A percentile compares a stretch with the other conserved stretches of the same genome.
phyloP scores from a whole-genome alignment of 2,888 invertebrate genomes.

The Dryadula phaetusa region DNA sequence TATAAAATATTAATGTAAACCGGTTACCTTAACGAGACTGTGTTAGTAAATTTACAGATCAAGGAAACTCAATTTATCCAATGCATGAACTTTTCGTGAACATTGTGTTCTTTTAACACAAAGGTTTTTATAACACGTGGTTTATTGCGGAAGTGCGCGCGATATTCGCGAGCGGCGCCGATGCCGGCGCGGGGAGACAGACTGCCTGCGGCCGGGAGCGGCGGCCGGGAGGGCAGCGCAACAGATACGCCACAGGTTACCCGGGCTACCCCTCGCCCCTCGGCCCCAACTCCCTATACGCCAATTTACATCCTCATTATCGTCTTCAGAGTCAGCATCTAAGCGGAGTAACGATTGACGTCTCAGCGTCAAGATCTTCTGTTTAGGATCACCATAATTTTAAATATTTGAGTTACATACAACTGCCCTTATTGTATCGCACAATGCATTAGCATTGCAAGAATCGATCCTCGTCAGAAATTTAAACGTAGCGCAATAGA shows the following conservation, averaged over 20 bases:
- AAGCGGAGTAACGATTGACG: conserved; percentile 51
- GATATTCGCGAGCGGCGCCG: conserved; percentile 50
- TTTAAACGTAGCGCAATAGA: not conserved
- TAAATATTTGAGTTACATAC: not conserved
- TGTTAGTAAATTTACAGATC: conserved; percentile 34
- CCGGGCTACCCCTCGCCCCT: conserved; percentile 66
- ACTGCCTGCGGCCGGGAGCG: conserved; percentile 55
- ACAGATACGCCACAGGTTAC: conserved; percentile 84
- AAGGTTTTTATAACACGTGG: conserved; percentile 63
- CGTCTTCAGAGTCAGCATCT: conserved; percentile 64
- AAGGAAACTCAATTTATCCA: conserved; percentile 27
- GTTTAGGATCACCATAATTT: conserved; percentile 15
- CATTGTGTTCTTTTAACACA: conserved; percentile 52
- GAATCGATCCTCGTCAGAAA: not conserved
- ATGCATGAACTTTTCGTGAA: conserved; percentile 45
- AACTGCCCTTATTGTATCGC: not conserved
- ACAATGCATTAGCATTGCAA: not conserved
- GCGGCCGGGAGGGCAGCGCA: conserved; percentile 70
- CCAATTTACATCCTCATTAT: conserved; percentile 80
- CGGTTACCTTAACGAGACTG: conserved; percentile 42
- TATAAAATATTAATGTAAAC: conserved; percentile 21
- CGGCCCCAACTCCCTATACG: conserved; percentile 56
- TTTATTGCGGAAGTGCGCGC: conserved; percentile 63
- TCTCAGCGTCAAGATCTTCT: conserved; percentile 47
- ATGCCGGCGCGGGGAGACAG: conserved; percentile 51